Conservation (phyloP, 1,140 invertebrate genomes). For the Drosophila micromelanica region DNA sequence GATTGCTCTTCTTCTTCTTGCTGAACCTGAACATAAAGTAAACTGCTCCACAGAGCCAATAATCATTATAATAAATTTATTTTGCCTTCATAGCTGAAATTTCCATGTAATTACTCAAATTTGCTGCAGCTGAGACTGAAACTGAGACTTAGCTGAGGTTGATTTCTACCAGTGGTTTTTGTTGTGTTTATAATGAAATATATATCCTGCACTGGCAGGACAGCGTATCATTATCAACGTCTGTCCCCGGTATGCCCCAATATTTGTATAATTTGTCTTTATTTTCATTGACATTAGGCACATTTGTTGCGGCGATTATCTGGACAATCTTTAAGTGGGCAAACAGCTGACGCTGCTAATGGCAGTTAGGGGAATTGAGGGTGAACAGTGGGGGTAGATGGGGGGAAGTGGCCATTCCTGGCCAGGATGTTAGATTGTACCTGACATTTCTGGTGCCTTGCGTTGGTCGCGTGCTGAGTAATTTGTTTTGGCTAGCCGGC, state of each 20-base stretch:
- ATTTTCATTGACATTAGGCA: conserved; percentile 76
- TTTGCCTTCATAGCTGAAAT: conserved; percentile 9
- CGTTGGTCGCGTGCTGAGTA: conserved; percentile 31
- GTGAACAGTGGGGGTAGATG: neutral
- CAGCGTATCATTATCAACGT: conserved; percentile 24
- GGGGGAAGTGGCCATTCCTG: neutral
- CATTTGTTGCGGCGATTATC: conserved; percentile 76
- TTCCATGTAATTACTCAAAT: conserved; percentile 19
- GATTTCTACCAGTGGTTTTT: neutral
- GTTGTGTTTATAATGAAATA: conserved; percentile 7
- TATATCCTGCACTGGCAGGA: neutral
- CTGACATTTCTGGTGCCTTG: conserved; percentile 32
- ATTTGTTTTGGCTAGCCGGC: conserved; percentile 48
- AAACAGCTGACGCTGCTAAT: conserved; percentile 75
- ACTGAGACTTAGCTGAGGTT: neutral
- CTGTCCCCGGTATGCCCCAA: conserved; percentile 21
- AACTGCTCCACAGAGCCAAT: neutral
- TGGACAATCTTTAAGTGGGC: conserved; percentile 73
- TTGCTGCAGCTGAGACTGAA: conserved; percentile 8
- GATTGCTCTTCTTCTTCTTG: conserved; percentile 8
- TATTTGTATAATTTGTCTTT: conserved; percentile 77
- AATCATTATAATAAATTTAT: conserved; percentile 14
- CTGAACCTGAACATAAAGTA: neutral
- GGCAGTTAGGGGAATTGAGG: conserved; percentile 15
- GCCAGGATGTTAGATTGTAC: conserved; percentile 26